These are phyloP conservation scores for Tolypeutes matacus DNA, from an alignment of 2,797 vertebrate genomes.

Conservation along the genomic window DNA sequence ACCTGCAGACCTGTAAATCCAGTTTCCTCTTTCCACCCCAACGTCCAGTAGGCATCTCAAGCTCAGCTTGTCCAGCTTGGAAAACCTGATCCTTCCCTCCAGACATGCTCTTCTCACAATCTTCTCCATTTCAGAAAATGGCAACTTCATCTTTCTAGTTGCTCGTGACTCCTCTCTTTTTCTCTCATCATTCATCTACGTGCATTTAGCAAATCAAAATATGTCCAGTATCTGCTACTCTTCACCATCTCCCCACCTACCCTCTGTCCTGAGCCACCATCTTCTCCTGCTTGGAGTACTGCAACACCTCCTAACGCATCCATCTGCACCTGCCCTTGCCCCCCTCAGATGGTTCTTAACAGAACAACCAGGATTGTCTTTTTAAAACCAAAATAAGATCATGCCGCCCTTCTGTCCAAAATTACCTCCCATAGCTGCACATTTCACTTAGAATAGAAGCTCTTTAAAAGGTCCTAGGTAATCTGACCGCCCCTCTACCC, in stretches of 20 bases:
- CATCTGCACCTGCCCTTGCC: neutral
- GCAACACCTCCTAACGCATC: neutral
- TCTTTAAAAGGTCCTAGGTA: neutral
- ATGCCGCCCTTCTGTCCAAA: neutral
- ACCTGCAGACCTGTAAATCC: neutral
- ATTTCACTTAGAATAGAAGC: neutral
- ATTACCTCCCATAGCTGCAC: neutral
- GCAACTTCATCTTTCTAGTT: neutral
- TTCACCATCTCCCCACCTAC: neutral
- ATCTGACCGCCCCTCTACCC: neutral
- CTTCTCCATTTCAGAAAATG: neutral
- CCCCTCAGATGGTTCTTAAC: neutral
- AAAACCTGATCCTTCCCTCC: neutral
- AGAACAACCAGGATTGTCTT: neutral
- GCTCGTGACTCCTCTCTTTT: neutral
- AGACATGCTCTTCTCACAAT: neutral
- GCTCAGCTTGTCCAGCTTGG: neutral
- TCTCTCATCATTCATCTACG: neutral
- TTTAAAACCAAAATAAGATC: constrained; percentile 19
- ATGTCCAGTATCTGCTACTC: neutral
- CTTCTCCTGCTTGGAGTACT: neutral
- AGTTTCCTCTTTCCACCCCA: neutral
- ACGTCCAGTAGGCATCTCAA: neutral
- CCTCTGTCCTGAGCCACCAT: neutral
- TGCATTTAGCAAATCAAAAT: neutral